phyloP scores from a whole-genome alignment of 2,113 vertebrate species.

The Syngnathus typhle region DNA sequence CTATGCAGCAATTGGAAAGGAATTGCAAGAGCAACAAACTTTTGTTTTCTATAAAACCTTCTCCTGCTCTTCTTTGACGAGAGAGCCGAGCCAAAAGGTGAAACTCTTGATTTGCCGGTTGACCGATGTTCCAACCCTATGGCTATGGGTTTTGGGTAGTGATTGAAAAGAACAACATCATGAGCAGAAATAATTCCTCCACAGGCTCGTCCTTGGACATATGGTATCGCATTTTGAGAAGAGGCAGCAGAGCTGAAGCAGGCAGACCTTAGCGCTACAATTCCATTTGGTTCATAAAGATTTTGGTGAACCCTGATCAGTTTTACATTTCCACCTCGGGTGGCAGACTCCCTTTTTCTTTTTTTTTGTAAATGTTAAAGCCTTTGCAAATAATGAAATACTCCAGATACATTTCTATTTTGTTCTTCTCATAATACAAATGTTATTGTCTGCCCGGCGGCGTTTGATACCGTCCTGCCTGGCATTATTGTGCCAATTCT shows the following conservation, averaged over 20 bases:
- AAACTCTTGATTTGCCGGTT: not conserved
- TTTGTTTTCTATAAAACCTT: not conserved
- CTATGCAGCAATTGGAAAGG: not conserved
- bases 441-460: not conserved
- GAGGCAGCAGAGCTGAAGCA: not conserved
- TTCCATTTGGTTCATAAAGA: not conserved
- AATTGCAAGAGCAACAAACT: not conserved
- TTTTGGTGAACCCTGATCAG: not conserved
- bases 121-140: not conserved
- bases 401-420: not conserved
- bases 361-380: too few species aligned
- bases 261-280: not conserved
- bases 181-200: not conserved
- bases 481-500: too few species aligned
- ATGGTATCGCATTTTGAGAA: not conserved
- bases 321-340: too few species aligned
- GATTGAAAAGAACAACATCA: not conserved
- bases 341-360: too few species aligned
- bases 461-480: too few species aligned
- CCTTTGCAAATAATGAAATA: too few species aligned
- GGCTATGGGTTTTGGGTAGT: not conserved
- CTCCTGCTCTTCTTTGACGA: not conserved
- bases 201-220: not conserved
- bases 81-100: not conserved
- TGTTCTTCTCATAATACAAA: not conserved